Evolutionary conservation across 2,888 invertebrate genomes (phyloP).

Genomic region (Lasioglossum zephyrum): DNA sequence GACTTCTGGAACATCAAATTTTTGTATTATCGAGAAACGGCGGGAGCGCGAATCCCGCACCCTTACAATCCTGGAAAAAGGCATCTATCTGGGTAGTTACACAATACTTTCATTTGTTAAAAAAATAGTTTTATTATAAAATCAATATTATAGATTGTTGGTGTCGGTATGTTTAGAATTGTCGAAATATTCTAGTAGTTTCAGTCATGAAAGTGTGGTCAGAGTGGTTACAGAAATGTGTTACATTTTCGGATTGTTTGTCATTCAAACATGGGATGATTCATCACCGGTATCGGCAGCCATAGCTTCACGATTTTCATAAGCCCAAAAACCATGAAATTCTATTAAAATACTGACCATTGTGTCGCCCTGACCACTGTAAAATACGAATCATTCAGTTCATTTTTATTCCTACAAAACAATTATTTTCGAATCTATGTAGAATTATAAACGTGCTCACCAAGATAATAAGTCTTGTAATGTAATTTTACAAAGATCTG

Average conservation of each 20-base stretch:
- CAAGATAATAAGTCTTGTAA: slow-evolving; percentile 92
- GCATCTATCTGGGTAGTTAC: too few species aligned
- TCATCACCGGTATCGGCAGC: slow-evolving; percentile 87
- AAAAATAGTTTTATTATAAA: slow-evolving; percentile 30
- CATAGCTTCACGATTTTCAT: slow-evolving; percentile 95
- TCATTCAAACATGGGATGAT: slow-evolving; percentile 80
- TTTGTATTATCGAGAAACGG: too few species aligned
- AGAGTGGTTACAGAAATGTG: slow-evolving; percentile 21
- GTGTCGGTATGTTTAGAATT: not conserved
- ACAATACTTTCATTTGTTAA: not conserved
- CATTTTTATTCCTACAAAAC: not conserved
- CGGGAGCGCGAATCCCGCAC: too few species aligned
- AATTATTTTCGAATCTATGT: not conserved
- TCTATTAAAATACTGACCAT: slow-evolving; percentile 97
- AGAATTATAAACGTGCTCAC: slow-evolving; percentile 82
- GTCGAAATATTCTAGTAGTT: slow-evolving; percentile 10
- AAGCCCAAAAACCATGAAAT: slow-evolving; percentile 98
- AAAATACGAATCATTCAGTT: slow-evolving; percentile 67
- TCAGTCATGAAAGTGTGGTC: slow-evolving; percentile 5
- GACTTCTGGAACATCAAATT: too few species aligned
- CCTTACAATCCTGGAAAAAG: too few species aligned
- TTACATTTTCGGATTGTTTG: slow-evolving; percentile 25
- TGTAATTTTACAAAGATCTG: slow-evolving; percentile 93
- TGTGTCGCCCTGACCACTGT: slow-evolving; percentile 96
- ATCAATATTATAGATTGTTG: not conserved